Evolutionary conservation across 2,888 invertebrate genomes (phyloP), one percentile per base, ranked within the genome.

Genomic region (Drosophila mimetica): DNA sequence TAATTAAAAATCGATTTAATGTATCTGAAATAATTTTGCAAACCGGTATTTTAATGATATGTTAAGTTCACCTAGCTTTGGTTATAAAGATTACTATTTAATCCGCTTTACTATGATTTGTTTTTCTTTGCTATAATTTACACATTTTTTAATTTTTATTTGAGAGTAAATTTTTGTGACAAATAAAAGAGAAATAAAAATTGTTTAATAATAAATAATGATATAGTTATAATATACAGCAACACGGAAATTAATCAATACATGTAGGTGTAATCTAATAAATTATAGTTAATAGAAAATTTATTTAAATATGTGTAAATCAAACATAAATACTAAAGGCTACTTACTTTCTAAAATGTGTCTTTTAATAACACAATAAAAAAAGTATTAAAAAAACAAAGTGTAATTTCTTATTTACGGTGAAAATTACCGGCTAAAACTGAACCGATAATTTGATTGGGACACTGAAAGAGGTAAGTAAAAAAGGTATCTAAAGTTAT

Each of bases 261-360:
- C 52, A 52, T 52, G 65, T 65, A 65, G 65, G 46, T 65, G 65
- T 66, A 66, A 66, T 65, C 53, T 66, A 65, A 65, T 52, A 65
- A 66, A 66, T 66, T 66, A 65, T 52, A 65, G 65, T 64, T 64
- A 52, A 66, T 66, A 66, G 66, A 53, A 28, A 46, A 66, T 65
- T 65, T 65, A 54, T 67, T 67, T 67, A 55, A 66, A 53, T 55
- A 67, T 67, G 67, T 67, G 67, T 66, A 67, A 66, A 67, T 67
- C 66, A 65, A 55, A 67, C 54, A 67, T 55, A 67, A 66, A 50
- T 52, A 67, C 59, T 60, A 58, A 60, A 60, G 42, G 60, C 60
- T 63, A 65, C 60, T 58, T 60, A 60, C 60, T 60, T 60, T 60
- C 60, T 60, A 60, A 60, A 60, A 58, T 44, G 60, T 60, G 60